These are phyloP conservation scores for Pogonomyrmex californicus DNA, from an alignment of 1,140 invertebrate genomes.

Conservation along the genomic window DNA sequence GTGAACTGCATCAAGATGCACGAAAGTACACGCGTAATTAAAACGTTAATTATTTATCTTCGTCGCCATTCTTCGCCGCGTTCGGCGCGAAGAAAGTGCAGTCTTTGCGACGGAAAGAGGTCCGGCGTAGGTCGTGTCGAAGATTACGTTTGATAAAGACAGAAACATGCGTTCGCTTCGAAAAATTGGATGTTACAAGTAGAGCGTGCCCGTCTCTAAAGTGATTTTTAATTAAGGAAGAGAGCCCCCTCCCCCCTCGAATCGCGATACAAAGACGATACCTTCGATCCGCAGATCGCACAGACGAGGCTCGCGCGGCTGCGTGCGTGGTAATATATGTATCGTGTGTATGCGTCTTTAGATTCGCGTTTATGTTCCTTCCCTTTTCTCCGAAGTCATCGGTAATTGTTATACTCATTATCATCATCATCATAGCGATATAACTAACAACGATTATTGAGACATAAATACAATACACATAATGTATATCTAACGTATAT, in stretches of 20 bases:
- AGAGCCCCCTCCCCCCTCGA: neutral
- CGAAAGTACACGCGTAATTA: neutral
- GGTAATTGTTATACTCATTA: constrained; percentile 63
- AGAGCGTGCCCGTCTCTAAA: neutral
- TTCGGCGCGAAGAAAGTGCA: neutral
- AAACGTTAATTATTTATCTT: neutral
- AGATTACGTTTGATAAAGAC: neutral
- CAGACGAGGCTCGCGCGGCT: neutral
- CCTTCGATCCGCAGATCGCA: neutral
- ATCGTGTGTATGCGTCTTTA: constrained; percentile 37
- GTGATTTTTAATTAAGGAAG: neutral
- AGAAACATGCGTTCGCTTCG: neutral
- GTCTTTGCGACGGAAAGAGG: neutral
- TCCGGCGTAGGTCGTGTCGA: neutral
- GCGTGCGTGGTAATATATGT: constrained; percentile 11
- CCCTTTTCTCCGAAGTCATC: constrained; percentile 42
- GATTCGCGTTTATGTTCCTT: constrained; percentile 21
- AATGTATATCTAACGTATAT: constrained; percentile 82
- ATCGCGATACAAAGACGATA: neutral
- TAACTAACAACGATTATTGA: constrained; percentile 86
- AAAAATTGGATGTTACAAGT: neutral
- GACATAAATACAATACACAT: constrained; percentile 85
- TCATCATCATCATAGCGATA: constrained; percentile 78
- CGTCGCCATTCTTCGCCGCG: neutral
- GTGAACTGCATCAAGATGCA: neutral